Evolutionary conservation across 2,797 vertebrate genomes (phyloP).

Genomic region (Schizopygopsis malacanthus): DNA sequence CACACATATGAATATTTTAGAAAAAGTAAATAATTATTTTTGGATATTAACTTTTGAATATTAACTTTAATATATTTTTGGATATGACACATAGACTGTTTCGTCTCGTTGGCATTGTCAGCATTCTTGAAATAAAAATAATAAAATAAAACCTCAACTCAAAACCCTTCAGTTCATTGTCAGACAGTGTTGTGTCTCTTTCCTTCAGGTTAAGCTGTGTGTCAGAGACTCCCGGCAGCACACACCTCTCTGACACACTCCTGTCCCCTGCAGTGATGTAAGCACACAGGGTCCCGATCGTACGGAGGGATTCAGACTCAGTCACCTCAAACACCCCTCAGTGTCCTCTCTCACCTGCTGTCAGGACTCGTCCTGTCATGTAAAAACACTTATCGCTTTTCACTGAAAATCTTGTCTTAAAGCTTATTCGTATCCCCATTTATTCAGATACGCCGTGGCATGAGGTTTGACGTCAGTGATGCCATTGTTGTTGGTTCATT

Average conservation of each 20-base stretch:
- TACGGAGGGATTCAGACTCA: neutral
- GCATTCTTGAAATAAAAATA: neutral
- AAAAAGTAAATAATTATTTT: neutral
- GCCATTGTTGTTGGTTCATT: neutral
- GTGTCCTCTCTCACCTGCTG: neutral
- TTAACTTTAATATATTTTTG: neutral
- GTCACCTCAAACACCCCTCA: slow-evolving; percentile 9
- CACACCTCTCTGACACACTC: slow-evolving; percentile 63
- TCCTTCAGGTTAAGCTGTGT: slow-evolving; percentile 16
- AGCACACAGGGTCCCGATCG: slow-evolving; percentile 24
- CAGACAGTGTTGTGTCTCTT: neutral
- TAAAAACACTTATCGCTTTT: neutral
- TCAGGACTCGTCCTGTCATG: neutral
- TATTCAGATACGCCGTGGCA: neutral
- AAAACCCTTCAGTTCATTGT: neutral
- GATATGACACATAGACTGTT: neutral
- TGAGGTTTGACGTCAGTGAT: neutral
- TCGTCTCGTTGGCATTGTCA: neutral
- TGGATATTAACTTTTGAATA: neutral
- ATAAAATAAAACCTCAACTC: neutral
- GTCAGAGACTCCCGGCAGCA: slow-evolving; percentile 25
- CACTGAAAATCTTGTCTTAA: neutral
- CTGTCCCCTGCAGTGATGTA: slow-evolving; percentile 42
- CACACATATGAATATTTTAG: neutral
- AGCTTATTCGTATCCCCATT: neutral